Base-by-base conservation (phyloP, 2,888 invertebrate genomes). In the Protonemura montana region DNA sequence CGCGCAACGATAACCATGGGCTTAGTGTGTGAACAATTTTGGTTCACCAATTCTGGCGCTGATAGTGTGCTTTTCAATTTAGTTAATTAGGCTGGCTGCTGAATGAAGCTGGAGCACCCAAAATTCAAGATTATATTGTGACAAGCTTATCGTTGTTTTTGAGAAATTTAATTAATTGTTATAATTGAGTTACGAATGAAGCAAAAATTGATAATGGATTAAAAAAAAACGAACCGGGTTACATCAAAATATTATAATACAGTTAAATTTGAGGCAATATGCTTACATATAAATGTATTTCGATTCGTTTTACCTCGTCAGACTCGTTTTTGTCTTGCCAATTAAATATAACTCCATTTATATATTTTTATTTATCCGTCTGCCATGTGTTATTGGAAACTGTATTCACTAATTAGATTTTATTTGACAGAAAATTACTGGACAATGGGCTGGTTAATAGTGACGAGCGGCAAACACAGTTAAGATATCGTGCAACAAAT, bases 401-500 rank as follows among this genome's bases (percentile, higher is more conserved):
- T 27, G 30, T 81, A 81, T 81, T 29, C 6, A 30, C 81, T 81
- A 81, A 81, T 81, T 81, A 30, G 81, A 13, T 30, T 81, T n/a
- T 30, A 81, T 30, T 81, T 81, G 81, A 81, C 81, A 81, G 81
- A 81, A 81, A 30, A 59, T 59, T 5, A 25, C 27, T 13, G 81
- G 81, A 81, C 81, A 81, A 81, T 30, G 30, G 81, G 21, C 21
- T 59, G 59, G 59, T 21, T 59, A 28, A 81, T 81, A 81, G 28
- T 81, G 29, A 81, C 81, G 81, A 5, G 81, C 30, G 81, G 59
- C 21, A 59, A 21, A 59, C 59, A 59, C 59, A 59, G 59, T 59
- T 2, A 13, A 59, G 59, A 16, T 81, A 30, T 81, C 81, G 81
- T 81, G 81, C 81, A 81, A n/a, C 27, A n/a, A 81, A 81, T 30